These are phyloP conservation scores for Aleadryas rufinucha DNA, from an alignment of 2,113 vertebrate genomes.

Conservation along the genomic window DNA sequence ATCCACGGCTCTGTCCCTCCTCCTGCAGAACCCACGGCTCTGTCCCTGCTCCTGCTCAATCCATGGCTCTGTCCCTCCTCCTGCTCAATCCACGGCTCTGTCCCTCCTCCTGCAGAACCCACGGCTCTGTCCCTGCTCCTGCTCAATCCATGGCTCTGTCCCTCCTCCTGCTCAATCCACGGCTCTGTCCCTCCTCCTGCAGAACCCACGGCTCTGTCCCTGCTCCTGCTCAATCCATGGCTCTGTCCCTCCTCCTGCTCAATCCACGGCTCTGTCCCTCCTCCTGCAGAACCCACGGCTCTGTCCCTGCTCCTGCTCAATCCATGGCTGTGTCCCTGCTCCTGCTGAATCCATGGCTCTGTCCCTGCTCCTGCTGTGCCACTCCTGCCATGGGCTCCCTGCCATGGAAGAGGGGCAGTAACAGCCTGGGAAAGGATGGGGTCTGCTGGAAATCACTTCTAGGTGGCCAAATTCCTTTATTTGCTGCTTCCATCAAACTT, in stretches of 20 bases:
- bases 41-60: background rate
- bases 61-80: background rate
- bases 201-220: accelerated
- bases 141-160: background rate
- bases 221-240: background rate
- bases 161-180: background rate
- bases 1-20: accelerated
- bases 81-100: background rate
- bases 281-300: background rate
- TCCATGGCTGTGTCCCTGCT: too few relatives aligned
- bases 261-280: accelerated
- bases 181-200: background rate
- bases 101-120: background rate
- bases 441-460: background rate
- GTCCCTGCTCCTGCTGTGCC: background rate
- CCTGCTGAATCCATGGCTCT: background rate
- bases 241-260: background rate
- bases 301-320: too few relatives aligned
- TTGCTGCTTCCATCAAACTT: accelerated
- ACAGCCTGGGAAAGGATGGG: accelerated
- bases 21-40: background rate
- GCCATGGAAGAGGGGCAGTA: accelerated
- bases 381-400: accelerated
- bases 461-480: background rate
- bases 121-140: background rate